A percentile compares a stretch with the other conserved stretches of the same genome.
Conservation (phyloP, 2,797 vertebrate species). For the Darevskia mixta region DNA sequence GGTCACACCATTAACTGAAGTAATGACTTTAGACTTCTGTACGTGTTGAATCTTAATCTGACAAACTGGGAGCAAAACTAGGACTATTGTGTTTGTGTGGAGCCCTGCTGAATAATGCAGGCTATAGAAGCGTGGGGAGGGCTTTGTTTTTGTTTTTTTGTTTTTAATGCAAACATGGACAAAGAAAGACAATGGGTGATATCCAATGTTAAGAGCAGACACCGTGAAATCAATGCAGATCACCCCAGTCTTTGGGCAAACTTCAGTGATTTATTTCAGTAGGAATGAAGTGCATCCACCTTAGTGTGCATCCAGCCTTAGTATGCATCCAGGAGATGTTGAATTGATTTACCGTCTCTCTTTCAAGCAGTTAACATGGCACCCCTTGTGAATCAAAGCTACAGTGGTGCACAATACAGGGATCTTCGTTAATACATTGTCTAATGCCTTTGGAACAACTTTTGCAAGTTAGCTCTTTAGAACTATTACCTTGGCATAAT, state of each 20-base stretch:
- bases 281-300: too few species aligned
- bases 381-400: not conserved
- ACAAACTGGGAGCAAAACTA: not conserved
- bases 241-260: not conserved
- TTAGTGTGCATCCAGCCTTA: not conserved
- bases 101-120: not conserved
- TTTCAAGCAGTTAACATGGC: not conserved
- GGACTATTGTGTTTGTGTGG: not conserved
- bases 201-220: too few species aligned
- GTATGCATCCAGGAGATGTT: not conserved
- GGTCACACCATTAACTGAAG: not conserved
- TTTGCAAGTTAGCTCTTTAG: not conserved
- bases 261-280: not conserved
- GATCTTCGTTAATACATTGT: not conserved
- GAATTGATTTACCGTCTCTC: not conserved
- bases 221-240: too few species aligned
- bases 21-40: not conserved
- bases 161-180: not conserved
- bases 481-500: not conserved
- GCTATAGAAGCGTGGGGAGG: not conserved
- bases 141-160: too few species aligned
- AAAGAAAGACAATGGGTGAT: not conserved
- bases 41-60: not conserved
- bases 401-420: not conserved
- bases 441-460: not conserved